Conservation (phyloP, 37 sponge, comb jelly and placozoan genomes). For the Spongilla lacustris region DNA sequence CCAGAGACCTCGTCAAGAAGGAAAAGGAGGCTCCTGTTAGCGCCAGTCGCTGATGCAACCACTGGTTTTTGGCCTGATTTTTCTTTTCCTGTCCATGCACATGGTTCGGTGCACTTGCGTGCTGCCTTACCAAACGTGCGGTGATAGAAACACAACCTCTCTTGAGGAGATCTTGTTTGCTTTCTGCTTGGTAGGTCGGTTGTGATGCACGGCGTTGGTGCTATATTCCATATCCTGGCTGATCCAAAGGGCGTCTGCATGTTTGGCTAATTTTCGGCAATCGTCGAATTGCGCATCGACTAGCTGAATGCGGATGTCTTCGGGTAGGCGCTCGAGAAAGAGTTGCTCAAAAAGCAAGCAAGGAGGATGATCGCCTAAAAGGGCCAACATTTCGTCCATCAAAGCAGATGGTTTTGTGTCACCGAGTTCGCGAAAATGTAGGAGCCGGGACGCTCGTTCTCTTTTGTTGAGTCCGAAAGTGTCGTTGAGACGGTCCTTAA, state of each 20-base stretch:
- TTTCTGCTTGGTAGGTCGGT: too few species aligned
- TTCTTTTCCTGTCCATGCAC: conserved; percentile 7
- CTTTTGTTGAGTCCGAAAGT: conserved; percentile 33
- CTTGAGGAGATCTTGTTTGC: too few species aligned
- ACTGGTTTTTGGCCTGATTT: conserved; percentile 2
- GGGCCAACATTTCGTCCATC: conserved; percentile 31
- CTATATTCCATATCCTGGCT: too few species aligned
- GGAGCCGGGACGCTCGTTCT: too few species aligned
- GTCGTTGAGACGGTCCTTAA: conserved; percentile 24
- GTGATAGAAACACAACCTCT: conserved; percentile 21
- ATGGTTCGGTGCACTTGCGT: conserved; percentile 4
- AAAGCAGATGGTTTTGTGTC: too few species aligned
- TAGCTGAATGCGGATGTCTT: not conserved
- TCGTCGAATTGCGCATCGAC: not conserved
- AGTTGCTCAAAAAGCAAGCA: too few species aligned
- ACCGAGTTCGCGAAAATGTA: too few species aligned
- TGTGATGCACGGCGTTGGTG: too few species aligned
- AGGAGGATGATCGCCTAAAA: conserved; percentile 4
- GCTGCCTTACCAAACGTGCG: conserved; percentile 11
- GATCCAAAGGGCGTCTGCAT: conserved; percentile 17
- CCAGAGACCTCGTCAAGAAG: not conserved
- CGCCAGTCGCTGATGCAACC: not conserved
- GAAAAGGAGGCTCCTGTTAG: not conserved
- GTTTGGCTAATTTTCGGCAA: not conserved
- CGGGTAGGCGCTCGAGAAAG: too few species aligned